Base-by-base conservation (phyloP, 30 jellyfish, hydroid and myxozoan genomes). In the Aurelia aurita complex sp. Pacific region DNA sequence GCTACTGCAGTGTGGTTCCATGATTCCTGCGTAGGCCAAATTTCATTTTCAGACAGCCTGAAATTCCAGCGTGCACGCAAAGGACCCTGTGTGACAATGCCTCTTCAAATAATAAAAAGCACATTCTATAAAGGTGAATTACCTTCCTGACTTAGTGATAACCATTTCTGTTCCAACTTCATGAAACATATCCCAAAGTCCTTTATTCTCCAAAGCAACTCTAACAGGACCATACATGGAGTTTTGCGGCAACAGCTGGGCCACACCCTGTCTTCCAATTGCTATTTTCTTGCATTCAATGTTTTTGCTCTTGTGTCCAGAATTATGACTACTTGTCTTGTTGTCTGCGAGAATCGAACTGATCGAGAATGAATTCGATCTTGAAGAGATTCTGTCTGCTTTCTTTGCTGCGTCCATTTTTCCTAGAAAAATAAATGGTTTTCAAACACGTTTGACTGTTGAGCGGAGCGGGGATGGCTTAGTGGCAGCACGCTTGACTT, bases 111-210 rank as follows among this genome's bases (percentile, higher is more conserved):
- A 6, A 43, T 3, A 7, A 43, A 3, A 6, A 43, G 11, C 4
- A 43, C 5, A 7, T 0, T 43, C 10, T 6, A 43, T 43, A 10
- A 43, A 43, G 54, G 8, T 46, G 57, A 52, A 51, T 4, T 65
- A 85, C 98, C 98, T 91, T 80, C 98, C 98, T 1, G 91, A 75
- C 77, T 91, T 91, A 0, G 98, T 91, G 32, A 91, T 91, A 29
- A 91, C 98, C 98, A 91, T 91, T 62, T 91, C 98, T 29, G 98
- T 91, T 18, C 98, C 98, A 71, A 81, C 98, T 32, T 73, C 85
- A 57, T 80, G 77, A 69, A 91, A 91, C 8, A 85, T 79, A 54
- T 85, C 98, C 98, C 98, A 91, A 10, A 91, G 85, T 55, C 77
- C 90, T 64, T 77, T 71, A 85, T 91, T 91, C 62, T 91, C 98